Conservation (phyloP, 2,113 vertebrate species). For the Coreoperca whiteheadi region DNA sequence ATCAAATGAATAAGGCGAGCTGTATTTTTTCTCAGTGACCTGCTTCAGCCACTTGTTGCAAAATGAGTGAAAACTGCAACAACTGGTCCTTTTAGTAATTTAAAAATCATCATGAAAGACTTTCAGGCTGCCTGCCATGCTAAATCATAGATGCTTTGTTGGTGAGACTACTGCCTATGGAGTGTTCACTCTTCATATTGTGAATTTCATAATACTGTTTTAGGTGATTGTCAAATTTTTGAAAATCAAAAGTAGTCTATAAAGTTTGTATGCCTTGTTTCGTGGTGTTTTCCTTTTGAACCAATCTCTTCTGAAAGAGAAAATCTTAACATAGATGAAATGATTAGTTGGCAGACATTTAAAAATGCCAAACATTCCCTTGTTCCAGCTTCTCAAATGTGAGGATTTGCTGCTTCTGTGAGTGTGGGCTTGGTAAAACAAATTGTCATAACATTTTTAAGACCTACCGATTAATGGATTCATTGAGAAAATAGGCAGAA, state of each 20-base stretch:
- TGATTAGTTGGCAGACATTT: background rate
- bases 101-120: constrained; percentile 9
- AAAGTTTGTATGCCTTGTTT: background rate
- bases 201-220: background rate
- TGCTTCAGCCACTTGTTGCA: background rate
- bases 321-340: background rate
- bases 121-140: background rate
- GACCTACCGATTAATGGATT: background rate
- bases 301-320: background rate
- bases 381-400: background rate
- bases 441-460: background rate
- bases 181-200: background rate
- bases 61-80: background rate
- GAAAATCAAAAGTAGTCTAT: background rate
- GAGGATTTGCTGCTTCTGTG: background rate
- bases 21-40: background rate
- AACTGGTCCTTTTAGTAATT: constrained; percentile 6
- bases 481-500: background rate
- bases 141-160: background rate
- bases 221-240: background rate
- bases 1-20: background rate
- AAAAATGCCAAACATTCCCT: background rate
- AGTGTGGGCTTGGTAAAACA: background rate
- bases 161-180: background rate
- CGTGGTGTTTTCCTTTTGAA: background rate